Evolutionary conservation across 2,888 invertebrate genomes (phyloP), one percentile per base, ranked within the genome.

Genomic region (Drosophila mimetica): DNA sequence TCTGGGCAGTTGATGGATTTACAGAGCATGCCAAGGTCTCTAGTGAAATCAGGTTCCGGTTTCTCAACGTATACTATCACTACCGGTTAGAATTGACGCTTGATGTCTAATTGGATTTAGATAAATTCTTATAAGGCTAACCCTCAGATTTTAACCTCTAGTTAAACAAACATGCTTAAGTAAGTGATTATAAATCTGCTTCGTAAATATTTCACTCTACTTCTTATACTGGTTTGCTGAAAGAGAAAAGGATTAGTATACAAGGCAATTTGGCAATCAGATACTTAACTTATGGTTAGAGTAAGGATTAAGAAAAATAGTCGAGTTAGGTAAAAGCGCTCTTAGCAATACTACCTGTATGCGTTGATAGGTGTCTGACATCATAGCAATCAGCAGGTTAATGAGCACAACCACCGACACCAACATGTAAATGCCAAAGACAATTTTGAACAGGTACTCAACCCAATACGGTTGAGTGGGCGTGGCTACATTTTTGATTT

Each of bases 331-430:
- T 57, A 52, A 32, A 74, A 86, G 87, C 82, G 78, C 78, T 42
- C 57, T 86, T 84, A 84, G 81, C 86, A 88, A 90, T 90, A 92
- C 94, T 95, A 96, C 98, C 95, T 99, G 98, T 91, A 99, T 99
- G 91, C 98, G 94, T 92, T 99, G 99, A 93, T 99, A 99, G 71
- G 99, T 99, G 94, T 99, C 99, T 91, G 99, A 98, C 99, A 99
- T 99, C 99, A 99, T 99, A 94, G 99, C 99, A 94, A 99, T 99
- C 92, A 99, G 96, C 82, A 99, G 95, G 93, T 99, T 99, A 93
- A 99, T 99, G 88, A 99, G 95, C 89, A 99, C 99, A 91, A 99
- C 97, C 90, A 99, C 97, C 76, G 99, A 98, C 89, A 99, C 98
- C 95, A 99, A 94, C 97, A 99, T 97, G 94, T 99, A 99, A 91